These are phyloP conservation scores for Amphiprion ocellaris DNA, from an alignment of 2,113 vertebrate genomes.

Conservation along the genomic window DNA sequence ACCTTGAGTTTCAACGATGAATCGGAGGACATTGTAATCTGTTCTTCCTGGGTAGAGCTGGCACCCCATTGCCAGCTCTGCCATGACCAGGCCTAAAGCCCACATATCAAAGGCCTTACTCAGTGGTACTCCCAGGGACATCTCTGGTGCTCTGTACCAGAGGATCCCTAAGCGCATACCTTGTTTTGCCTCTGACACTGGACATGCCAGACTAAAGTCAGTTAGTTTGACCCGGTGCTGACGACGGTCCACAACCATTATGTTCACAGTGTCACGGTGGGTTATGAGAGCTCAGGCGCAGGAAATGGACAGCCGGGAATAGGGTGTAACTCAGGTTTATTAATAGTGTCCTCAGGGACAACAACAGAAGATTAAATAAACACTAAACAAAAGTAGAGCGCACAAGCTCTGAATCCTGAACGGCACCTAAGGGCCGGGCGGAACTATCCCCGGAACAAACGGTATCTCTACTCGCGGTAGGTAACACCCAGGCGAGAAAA, in stretches of 20 bases:
- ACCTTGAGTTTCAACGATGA: not conserved
- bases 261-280: too few species aligned
- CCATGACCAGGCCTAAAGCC: slow-evolving; percentile 12
- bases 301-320: too few species aligned
- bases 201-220: slow-evolving; percentile 8
- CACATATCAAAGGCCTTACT: slow-evolving; percentile 27
- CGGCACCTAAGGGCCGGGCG: too few species aligned
- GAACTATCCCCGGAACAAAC: too few species aligned
- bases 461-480: too few species aligned
- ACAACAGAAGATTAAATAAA: too few species aligned
- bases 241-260: slow-evolving; percentile 10
- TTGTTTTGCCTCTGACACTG: not conserved
- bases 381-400: too few species aligned
- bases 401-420: too few species aligned
- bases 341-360: too few species aligned
- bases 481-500: too few species aligned
- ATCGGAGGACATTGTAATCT: slow-evolving; percentile 1
- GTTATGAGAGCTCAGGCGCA: too few species aligned
- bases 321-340: too few species aligned
- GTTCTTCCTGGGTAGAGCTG: not conserved
- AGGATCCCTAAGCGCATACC: not conserved
- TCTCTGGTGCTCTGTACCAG: slow-evolving; percentile 31
- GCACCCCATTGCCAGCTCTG: not conserved
- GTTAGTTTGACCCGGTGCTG: slow-evolving; percentile 23
- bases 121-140: slow-evolving; percentile 4